Base-by-base conservation (phyloP, 2,113 vertebrate genomes). In the Megaleporinus macrocephalus region DNA sequence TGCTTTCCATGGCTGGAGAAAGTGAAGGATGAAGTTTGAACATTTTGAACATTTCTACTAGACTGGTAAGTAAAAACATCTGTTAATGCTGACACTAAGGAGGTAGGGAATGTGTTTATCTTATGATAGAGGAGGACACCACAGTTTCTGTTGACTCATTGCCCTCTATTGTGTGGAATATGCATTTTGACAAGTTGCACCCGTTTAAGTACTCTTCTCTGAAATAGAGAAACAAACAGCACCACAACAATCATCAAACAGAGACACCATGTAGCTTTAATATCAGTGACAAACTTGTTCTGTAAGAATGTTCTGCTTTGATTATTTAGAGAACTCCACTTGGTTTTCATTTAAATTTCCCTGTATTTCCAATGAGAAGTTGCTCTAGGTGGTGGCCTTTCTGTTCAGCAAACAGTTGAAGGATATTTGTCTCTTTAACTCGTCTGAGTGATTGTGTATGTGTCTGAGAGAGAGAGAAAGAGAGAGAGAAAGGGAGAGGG, bases 371-470 rank as follows among this genome's bases (percentile, higher is more conserved):
- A 47, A 22, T 63, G 33, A 29, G 59, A 76, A 47, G 24, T 5
- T 65, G 18, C 12, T 79, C 77, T 26, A 26, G 49, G 49, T 51
- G 49, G 15, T 51, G 53, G 53, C 5, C 4, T 55, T 55, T 7
- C 53, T 51, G 13, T 51, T 18, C 15, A 16, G 3, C 2, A 16
- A 2, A 16, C 49, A 22, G 1, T 69, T 14, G 62, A 49, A 24
- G 26, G 27, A 30, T 65, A 41, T 47, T 65, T 65, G 29, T 44
- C 57, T 61, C 57, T 61, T 61, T 61, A 61, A 61, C 24, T 61
- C 57, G 12, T 30, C 13, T 29, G 26, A 75, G 29, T 74, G 44
- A 33, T 13, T 81, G 59, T 59, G 44, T 70, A n/a, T 72, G 20
- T 55, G 29, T 69, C 14, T 51, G 44, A 73, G 78, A 72, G 41